Evolutionary conservation across 2,888 invertebrate species (phyloP).

Genomic region (Aphodius sticticus): DNA sequence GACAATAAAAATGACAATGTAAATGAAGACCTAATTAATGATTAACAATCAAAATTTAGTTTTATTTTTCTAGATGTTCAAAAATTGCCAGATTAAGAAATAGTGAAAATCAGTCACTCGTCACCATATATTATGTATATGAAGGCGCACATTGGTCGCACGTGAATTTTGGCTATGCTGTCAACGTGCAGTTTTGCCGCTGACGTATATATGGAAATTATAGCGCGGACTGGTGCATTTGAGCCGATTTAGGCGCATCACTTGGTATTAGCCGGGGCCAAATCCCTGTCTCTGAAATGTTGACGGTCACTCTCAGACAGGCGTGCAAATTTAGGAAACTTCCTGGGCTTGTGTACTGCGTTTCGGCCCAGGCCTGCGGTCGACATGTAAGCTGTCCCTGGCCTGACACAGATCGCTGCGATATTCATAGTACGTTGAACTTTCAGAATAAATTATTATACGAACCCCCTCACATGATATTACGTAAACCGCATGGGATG

Average conservation of each 20-base stretch:
- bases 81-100: too few species aligned
- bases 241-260: neutral
- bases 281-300: constrained; percentile 4
- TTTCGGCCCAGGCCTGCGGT: neutral
- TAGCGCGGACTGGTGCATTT: neutral
- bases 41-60: too few species aligned
- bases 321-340: neutral
- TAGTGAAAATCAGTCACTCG: too few species aligned
- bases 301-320: neutral
- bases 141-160: too few species aligned
- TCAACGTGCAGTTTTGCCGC: neutral
- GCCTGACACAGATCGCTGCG: neutral
- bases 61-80: too few species aligned
- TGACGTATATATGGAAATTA: neutral
- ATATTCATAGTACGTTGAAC: neutral
- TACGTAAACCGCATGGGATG: neutral
- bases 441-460: neutral
- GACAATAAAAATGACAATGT: too few species aligned
- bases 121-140: too few species aligned
- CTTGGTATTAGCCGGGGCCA: neutral
- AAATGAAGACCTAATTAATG: too few species aligned
- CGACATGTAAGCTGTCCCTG: neutral
- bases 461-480: neutral
- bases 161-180: neutral
- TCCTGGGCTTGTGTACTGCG: neutral